Percentiles rank a stretch among this genome's conserved stretches.
These are phyloP conservation scores for Drosophila nigricruria DNA, from an alignment of 2,888 invertebrate genomes.

Conservation along the genomic window DNA sequence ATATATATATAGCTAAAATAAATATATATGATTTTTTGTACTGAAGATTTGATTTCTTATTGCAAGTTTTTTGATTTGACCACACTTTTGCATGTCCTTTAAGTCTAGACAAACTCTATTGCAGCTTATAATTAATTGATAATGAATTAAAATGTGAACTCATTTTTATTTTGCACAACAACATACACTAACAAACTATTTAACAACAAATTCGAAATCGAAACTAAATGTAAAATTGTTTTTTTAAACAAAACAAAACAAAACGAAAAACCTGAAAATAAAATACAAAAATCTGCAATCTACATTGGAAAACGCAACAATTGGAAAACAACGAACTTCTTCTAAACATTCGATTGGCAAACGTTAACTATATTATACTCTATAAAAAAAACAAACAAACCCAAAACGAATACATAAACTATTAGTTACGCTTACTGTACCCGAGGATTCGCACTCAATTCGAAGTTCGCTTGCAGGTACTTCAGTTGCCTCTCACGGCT, in stretches of 20 bases:
- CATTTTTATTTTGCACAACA: conserved; percentile 60
- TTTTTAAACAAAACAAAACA: conserved; percentile 38
- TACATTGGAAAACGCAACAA: conserved; percentile 49
- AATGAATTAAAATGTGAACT: conserved; percentile 1
- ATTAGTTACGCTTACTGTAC: conserved; percentile 85
- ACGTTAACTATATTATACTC: conserved; percentile 11
- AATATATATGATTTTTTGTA: conserved; percentile 71
- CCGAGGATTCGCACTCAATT: conserved; percentile 85
- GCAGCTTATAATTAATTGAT: conserved; percentile 37
- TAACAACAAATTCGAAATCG: conserved; percentile 45
- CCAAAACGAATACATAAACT: conserved; percentile 32
- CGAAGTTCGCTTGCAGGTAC: conserved; percentile 86
- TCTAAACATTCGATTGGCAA: conserved; percentile 29
- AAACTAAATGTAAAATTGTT: conserved; percentile 62
- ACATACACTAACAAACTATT: conserved; percentile 53
- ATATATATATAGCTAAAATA: conserved; percentile 52
- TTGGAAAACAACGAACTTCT: conserved; percentile 42
- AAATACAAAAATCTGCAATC: conserved; percentile 23
- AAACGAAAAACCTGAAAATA: conserved; percentile 25
- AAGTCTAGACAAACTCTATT: conserved; percentile 29
- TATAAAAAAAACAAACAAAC: conserved; percentile 25
- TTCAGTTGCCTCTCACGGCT: conserved; percentile 85
- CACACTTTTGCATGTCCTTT: conserved; percentile 40
- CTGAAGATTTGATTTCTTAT: conserved; percentile 51
- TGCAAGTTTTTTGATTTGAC: conserved; percentile 29